Percentiles rank a stretch among this genome's conserved stretches.
Conservation (phyloP, 2,797 vertebrate genomes). For the Rallus crepitans region DNA sequence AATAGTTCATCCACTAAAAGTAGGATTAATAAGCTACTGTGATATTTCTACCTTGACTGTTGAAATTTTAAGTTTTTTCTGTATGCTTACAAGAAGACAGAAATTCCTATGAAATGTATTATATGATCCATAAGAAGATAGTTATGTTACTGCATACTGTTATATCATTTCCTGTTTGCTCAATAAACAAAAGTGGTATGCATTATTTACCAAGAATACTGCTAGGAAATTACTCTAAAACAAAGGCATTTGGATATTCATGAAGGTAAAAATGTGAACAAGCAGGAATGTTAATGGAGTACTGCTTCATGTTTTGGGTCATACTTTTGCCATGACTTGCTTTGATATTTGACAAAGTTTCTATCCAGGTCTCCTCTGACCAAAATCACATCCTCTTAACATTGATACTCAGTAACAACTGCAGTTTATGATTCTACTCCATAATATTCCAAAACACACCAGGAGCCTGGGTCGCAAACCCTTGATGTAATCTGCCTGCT, state of each 20-base stretch:
- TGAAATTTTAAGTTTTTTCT: slow-evolving; percentile 8
- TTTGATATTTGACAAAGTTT: neutral
- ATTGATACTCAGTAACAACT: neutral
- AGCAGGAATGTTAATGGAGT: neutral
- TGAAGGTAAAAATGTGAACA: neutral
- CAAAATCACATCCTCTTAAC: neutral
- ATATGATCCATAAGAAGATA: slow-evolving; percentile 11
- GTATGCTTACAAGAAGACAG: neutral
- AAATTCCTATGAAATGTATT: neutral
- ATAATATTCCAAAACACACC: neutral
- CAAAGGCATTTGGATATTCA: neutral
- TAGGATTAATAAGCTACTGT: neutral
- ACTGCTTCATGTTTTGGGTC: neutral
- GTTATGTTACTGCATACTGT: slow-evolving; percentile 23
- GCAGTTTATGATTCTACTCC: neutral
- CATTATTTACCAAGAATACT: neutral
- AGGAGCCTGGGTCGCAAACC: neutral
- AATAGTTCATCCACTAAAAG: neutral
- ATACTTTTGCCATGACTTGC: neutral
- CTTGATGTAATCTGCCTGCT: neutral
- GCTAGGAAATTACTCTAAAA: slow-evolving; percentile 10
- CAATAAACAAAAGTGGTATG: slow-evolving; percentile 6
- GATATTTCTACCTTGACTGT: neutral
- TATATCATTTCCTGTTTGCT: slow-evolving; percentile 9
- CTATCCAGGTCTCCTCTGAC: neutral